Conservation (phyloP, 2,797 vertebrate species). For the Tolypeutes matacus region DNA sequence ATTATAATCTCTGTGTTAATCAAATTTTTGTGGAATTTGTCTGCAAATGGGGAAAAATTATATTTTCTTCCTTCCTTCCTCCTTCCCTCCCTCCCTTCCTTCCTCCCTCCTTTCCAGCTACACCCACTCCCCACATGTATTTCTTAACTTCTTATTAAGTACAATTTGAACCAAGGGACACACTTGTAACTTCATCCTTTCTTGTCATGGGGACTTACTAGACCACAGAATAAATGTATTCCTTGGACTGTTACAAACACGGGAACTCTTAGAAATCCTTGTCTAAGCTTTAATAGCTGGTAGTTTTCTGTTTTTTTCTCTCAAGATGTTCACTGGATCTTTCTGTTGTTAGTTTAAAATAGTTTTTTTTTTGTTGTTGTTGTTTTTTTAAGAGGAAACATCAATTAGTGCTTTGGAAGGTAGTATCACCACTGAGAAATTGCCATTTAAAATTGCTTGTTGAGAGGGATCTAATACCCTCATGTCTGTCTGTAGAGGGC, state of each 20-base stretch:
- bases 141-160: neutral
- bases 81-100: no score
- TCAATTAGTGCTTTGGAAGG: neutral
- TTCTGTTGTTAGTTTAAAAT: neutral
- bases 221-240: neutral
- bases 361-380: neutral
- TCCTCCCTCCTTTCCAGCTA: no score
- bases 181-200: neutral
- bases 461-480: neutral
- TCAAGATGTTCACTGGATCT: neutral
- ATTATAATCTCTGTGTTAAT: conserved; percentile 42
- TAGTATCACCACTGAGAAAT: neutral
- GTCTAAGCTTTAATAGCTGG: neutral
- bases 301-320: neutral
- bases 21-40: neutral
- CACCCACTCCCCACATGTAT: neutral
- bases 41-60: neutral
- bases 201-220: neutral
- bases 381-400: neutral
- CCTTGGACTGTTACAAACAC: neutral
- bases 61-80: no score
- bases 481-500: neutral
- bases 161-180: neutral
- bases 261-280: neutral
- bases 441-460: neutral